phyloP scores from a whole-genome alignment of 2,888 invertebrate genomes.

The Hypsopygia costalis region DNA sequence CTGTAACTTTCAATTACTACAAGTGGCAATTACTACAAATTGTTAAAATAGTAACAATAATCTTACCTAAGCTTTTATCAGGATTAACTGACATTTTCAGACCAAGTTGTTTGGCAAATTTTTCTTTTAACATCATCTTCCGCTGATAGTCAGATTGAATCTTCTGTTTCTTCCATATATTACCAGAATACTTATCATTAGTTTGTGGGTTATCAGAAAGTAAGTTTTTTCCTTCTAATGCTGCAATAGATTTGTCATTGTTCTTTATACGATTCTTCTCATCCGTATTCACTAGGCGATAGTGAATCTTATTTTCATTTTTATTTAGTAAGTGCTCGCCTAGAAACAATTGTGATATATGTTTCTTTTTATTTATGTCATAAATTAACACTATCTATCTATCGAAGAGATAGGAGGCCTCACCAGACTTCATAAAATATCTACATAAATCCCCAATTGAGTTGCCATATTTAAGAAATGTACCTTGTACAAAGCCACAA shows the following conservation, averaged over 20 bases:
- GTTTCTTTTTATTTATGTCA: no score
- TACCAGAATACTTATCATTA: conserved; percentile 44
- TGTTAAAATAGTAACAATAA: conserved; percentile 2
- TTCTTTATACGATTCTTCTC: conserved; percentile 63
- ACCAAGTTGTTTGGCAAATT: conserved; percentile 51
- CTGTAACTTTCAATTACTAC: no score
- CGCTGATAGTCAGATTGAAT: conserved; percentile 40
- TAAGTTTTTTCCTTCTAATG: conserved; percentile 59
- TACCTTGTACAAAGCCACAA: no score
- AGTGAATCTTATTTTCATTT: conserved; percentile 44
- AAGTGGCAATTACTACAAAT: no score
- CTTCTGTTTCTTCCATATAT: conserved; percentile 55
- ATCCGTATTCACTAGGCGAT: conserved; percentile 47
- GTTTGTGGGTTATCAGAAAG: conserved; percentile 46
- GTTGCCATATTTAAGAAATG: no score
- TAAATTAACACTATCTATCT: no score
- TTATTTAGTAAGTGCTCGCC: conserved; percentile 41
- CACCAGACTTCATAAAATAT: no score
- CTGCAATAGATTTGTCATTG: conserved; percentile 69
- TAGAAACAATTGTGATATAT: conserved; percentile 40
- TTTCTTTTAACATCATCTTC: conserved; percentile 55
- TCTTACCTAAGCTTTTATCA: conserved; percentile 49
- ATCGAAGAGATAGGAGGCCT: no score
- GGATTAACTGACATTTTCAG: conserved; percentile 38
- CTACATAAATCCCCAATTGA: no score